Evolutionary conservation across 2,113 vertebrate species (phyloP).

Genomic region (Cisticola juncidis): DNA sequence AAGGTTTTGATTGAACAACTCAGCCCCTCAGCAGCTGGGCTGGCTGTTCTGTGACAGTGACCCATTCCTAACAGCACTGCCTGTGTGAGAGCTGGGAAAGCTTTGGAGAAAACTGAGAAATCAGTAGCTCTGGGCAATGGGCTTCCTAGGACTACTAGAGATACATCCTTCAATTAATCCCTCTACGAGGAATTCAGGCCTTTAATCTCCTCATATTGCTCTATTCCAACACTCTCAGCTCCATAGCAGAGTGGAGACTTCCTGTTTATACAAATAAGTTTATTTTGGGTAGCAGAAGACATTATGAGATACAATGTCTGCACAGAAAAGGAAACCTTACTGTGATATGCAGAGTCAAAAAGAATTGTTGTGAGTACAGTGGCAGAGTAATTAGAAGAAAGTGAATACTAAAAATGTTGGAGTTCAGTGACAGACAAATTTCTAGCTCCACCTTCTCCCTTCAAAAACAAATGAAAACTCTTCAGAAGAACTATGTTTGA

Average conservation of each 20-base stretch:
- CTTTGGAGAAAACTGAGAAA: neutral
- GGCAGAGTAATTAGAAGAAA: neutral
- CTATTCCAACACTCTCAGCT: neutral
- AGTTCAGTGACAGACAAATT: neutral
- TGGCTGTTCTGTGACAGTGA: neutral
- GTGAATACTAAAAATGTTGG: neutral
- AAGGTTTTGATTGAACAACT: neutral
- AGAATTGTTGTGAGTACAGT: neutral
- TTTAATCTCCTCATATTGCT: neutral
- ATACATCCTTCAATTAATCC: neutral
- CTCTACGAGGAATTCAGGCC: neutral
- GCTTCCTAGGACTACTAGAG: neutral
- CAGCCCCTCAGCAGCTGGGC: neutral
- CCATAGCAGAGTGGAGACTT: neutral
- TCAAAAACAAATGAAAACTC: neutral
- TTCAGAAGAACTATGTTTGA: neutral
- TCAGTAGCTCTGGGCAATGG: neutral
- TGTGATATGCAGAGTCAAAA: neutral
- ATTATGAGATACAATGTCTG: fast-evolving
- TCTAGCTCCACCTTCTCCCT: neutral
- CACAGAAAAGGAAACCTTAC: neutral
- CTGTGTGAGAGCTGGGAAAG: neutral
- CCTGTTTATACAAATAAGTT: neutral
- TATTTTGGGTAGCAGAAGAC: neutral
- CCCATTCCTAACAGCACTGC: neutral